phyloP scores from a whole-genome alignment of 30 jellyfish, hydroid and myxozoan species.

The Nemopilema nomurai region DNA sequence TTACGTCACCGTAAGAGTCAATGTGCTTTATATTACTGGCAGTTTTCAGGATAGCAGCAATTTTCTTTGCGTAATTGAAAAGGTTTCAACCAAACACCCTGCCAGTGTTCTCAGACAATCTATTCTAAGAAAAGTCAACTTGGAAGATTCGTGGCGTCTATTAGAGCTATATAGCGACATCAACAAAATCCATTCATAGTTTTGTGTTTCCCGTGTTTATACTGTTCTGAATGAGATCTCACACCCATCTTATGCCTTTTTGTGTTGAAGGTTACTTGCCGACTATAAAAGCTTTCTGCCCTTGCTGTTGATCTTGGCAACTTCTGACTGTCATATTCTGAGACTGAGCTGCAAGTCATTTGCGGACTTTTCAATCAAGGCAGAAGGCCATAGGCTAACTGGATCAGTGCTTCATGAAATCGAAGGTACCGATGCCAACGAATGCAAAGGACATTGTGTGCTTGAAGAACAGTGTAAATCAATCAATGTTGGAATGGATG shows the following conservation, averaged over 20 bases:
- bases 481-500: background rate
- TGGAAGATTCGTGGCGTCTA: too few relatives aligned
- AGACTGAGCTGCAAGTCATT: background rate
- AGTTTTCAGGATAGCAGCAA: too few relatives aligned
- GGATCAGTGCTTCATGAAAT: background rate
- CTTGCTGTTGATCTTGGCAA: background rate
- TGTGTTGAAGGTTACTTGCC: background rate
- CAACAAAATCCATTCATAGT: too few relatives aligned
- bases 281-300: background rate
- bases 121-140: too few relatives aligned
- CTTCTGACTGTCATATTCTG: background rate
- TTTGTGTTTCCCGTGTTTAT: too few relatives aligned
- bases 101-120: too few relatives aligned
- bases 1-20: too few relatives aligned
- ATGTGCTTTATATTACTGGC: too few relatives aligned
- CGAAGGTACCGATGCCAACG: background rate
- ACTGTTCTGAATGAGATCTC: too few relatives aligned
- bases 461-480: background rate
- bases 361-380: background rate
- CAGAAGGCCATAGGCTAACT: background rate
- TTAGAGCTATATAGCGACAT: too few relatives aligned
- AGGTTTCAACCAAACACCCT: too few relatives aligned
- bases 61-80: too few relatives aligned
- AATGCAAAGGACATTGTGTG: background rate
- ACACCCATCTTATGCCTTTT: background rate